Evolutionary conservation across 2,797 vertebrate genomes (phyloP).

Genomic region (Halcyon chelicuti): DNA sequence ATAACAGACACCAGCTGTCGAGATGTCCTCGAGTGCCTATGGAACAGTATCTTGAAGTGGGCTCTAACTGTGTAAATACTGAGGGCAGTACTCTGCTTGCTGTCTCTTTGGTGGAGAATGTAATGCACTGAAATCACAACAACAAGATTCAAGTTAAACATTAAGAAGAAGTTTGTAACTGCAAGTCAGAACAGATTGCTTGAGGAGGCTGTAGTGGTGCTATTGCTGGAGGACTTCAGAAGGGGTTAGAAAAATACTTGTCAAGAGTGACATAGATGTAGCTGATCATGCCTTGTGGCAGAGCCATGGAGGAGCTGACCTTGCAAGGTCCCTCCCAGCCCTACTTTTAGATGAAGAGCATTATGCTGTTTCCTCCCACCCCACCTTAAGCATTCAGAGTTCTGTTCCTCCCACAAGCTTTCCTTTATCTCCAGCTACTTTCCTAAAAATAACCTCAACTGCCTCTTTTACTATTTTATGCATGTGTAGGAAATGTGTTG

Average conservation of each 20-base stretch:
- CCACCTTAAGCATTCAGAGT: not conserved
- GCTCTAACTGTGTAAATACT: not conserved
- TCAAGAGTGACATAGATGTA: not conserved
- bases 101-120: not conserved
- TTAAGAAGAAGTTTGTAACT: not conserved
- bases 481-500: not conserved
- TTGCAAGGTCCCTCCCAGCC: not conserved
- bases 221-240: not conserved
- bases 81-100: not conserved
- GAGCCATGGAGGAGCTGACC: not conserved
- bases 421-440: not conserved
- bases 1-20: not conserved
- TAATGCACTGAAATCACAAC: not conserved
- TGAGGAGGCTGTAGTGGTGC: conserved; percentile 4
- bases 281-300: not conserved
- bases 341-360: not conserved
- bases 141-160: not conserved
- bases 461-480: not conserved
- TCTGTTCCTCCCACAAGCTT: not conserved
- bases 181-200: conserved; percentile 34
- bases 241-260: not conserved
- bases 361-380: not conserved
- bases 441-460: conserved; percentile 17
- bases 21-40: not conserved
- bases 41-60: not conserved